Base-by-base conservation (phyloP, 2,113 vertebrate genomes). In the Rhadina sibilatrix region DNA sequence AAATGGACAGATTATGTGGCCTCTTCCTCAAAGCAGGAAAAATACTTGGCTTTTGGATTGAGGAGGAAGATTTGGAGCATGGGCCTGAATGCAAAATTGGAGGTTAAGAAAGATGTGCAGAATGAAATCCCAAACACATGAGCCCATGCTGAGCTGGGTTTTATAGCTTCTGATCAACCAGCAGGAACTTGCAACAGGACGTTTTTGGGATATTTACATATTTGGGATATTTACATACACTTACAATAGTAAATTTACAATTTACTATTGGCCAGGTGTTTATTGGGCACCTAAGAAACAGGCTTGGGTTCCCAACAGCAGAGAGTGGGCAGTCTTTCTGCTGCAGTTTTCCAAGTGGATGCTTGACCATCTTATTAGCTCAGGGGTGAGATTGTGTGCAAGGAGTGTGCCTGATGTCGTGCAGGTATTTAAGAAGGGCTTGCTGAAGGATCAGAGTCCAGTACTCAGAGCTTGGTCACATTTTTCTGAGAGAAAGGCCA, bases 401-500 rank as follows among this genome's bases (percentile, higher is more conserved):
- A 25, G 14, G 24, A 38, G 25, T 1, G 17, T 61, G 60, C 23
- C 35, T 3, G 1, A 33, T 10, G 16, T 5, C 3, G 5, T 37
- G 28, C n/a, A 37, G 10, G 16, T 47, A 4, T 54, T 79, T 71
- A 35, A 71, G 57, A 76, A 47, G 18, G 25, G 42, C 25, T 84
- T 65, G 28, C 40, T n/a, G 37, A 46, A 16, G 9, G 37, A 66
- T 13, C 17, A 37, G 24, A 47, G 50, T 17, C 49, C 35, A 56
- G 18, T 40, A 57, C 21, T 59, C 47, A 38, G 66, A 79, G 22
- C 31, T 76, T 53, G n/a, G 46, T 61, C 68, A 60, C 18, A 6
- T 68, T 90, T 92, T 92, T 59, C 44, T 77, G 40, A 87, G 31
- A 38, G 44, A 90, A 80, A 77, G 28, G 69, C 19, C 28, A 53